Evolutionary conservation across 1,140 invertebrate genomes (phyloP).

Genomic region (Zaprionus ghesquierei): DNA sequence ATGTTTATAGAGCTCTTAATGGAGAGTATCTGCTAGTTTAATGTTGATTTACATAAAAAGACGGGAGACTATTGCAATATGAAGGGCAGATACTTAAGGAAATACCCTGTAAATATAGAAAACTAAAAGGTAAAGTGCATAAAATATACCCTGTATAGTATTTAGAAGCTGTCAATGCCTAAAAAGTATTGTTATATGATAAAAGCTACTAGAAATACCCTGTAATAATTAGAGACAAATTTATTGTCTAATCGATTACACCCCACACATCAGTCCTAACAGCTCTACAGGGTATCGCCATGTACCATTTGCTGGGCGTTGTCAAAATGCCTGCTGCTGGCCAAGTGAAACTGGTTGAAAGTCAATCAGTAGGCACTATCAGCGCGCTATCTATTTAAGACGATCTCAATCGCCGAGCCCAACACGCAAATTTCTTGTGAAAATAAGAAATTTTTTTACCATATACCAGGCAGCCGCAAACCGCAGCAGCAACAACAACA

Average conservation of each 20-base stretch:
- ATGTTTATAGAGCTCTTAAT: not conserved
- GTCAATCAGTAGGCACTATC: conserved; percentile 22
- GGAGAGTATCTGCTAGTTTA: too few species aligned
- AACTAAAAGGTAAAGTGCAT: too few species aligned
- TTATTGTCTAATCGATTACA: not conserved
- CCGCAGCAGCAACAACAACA: conserved; percentile 6
- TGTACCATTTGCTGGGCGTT: conserved; percentile 16
- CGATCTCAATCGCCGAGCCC: conserved; percentile 10
- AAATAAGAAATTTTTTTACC: conserved; percentile 19
- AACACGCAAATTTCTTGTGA: conserved; percentile 49
- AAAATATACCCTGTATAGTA: too few species aligned
- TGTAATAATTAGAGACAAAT: not conserved
- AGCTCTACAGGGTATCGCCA: not conserved
- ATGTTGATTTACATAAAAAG: not conserved
- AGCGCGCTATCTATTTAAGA: conserved; percentile 11
- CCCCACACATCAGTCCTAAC: not conserved
- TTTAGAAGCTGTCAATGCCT: too few species aligned
- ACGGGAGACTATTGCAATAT: too few species aligned
- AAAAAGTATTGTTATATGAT: too few species aligned
- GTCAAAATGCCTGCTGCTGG: conserved; percentile 20
- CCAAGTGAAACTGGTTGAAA: conserved; percentile 25
- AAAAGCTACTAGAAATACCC: too few species aligned
- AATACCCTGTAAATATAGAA: not conserved
- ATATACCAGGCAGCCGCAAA: conserved; percentile 16
- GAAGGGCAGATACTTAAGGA: too few species aligned